phyloP scores from a whole-genome alignment of 1,140 invertebrate genomes.

The Tetramorium alpestre region DNA sequence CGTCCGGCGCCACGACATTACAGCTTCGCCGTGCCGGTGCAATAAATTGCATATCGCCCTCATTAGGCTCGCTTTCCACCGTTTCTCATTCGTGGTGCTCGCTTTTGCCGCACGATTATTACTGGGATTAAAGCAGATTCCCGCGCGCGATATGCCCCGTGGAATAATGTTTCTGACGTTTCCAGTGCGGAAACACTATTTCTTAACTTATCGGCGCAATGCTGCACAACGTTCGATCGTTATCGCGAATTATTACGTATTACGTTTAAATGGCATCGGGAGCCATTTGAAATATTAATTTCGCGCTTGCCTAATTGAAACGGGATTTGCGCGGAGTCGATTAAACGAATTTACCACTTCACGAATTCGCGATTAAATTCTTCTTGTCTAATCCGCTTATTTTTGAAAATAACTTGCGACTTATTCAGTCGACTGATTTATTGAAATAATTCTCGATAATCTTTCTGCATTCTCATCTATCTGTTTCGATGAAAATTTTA shows the following conservation, averaged over 20 bases:
- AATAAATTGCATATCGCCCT: conserved; percentile 59
- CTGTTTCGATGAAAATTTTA: background rate
- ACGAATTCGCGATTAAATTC: conserved; percentile 29
- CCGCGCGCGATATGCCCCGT: conserved; percentile 37
- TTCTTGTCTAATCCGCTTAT: conserved; percentile 9
- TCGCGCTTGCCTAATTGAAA: conserved; percentile 50
- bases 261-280: conserved; percentile 20
- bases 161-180: conserved; percentile 55
- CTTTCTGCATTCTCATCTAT: background rate
- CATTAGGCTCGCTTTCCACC: conserved; percentile 58
- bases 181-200: conserved; percentile 50
- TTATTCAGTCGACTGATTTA: conserved; percentile 29
- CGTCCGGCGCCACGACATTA: conserved; percentile 18
- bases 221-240: conserved; percentile 50
- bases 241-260: conserved; percentile 47
- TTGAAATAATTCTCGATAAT: conserved; percentile 5
- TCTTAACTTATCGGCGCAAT: conserved; percentile 49
- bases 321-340: conserved; percentile 4
- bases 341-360: conserved; percentile 27
- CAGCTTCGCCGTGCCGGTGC: conserved; percentile 15
- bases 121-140: conserved; percentile 56
- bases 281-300: conserved; percentile 51
- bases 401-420: conserved; percentile 11
- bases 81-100: conserved; percentile 46
- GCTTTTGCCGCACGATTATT: conserved; percentile 50